Conservation (phyloP, 2,113 vertebrate genomes). For the Phaethon lepturus region DNA sequence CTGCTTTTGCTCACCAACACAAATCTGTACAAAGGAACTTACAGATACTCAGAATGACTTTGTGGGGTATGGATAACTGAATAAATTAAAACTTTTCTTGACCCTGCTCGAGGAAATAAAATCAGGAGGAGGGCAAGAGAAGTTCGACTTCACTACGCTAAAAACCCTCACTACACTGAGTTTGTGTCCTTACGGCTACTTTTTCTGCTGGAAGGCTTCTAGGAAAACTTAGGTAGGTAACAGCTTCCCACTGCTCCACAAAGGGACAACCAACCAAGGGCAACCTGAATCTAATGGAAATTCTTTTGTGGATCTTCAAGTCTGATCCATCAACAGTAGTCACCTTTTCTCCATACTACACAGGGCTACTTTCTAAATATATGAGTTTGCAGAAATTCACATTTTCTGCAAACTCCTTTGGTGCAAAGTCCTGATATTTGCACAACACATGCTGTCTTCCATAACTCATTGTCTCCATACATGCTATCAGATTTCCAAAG, state of each 20-base stretch:
- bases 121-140: background rate
- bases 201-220: background rate
- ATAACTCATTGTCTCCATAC: background rate
- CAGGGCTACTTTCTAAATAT: background rate
- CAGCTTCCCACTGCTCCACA: background rate
- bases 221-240: background rate
- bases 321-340: background rate
- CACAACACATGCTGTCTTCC: rapidly evolving
- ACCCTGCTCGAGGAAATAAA: background rate
- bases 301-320: background rate
- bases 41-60: background rate
- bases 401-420: background rate
- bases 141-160: background rate
- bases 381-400: background rate
- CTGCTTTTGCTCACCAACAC: background rate
- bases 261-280: background rate
- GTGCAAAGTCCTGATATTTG: background rate
- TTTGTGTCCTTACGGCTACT: background rate
- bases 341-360: background rate
- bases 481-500: background rate
- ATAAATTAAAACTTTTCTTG: background rate
- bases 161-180: background rate
- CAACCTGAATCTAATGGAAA: background rate
- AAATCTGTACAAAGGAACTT: background rate
- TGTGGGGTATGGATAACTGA: background rate